Base-by-base conservation (phyloP, 2,113 vertebrate genomes). In the Grammomys dolichurus region DNA sequence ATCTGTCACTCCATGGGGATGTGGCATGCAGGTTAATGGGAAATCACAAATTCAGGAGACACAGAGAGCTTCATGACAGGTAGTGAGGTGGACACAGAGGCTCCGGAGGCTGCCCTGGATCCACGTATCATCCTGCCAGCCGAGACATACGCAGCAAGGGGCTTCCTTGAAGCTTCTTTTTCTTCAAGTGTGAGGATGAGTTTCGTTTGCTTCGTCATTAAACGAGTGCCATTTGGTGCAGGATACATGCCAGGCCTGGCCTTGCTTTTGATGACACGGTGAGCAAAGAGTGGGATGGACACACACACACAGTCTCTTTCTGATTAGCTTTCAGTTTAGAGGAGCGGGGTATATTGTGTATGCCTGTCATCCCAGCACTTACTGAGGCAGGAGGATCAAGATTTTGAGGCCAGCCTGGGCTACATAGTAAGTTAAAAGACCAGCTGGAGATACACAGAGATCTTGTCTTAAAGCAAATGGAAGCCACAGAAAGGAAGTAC, bases 21-120 rank as follows among this genome's bases (percentile, higher is more conserved):
- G 10, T 0, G 1, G 72, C 5, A 0, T 1, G 7, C 0, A 9
- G 60, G 69, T 36, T 7, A 12, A 17, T 40, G 54, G 4, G 11
- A 31, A 8, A 1, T 8, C 11, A 4, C 19, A 70, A 80, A 72
- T 43, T 60, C n/a, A 12, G 31, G 76, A 43, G 63, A 48, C 5
- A 24, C 24, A 33, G 65, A 92, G 54, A 77, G 67, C 20, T 10
- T 6, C 7, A 31, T 7, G 69, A 67, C 46, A 14, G 33, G 13
- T 31, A 11, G 5, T 31, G 48, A 54, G 82, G 82, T 6, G 0
- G 85, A 90, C 16, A 51, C 78, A n/a, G 46, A 46, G 84, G n/a
- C 70, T 54, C 1, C 17, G 51, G 48, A 91, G 31, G 51, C 2
- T 58, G 76, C 60, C 67, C 48, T 14, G 48, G 86, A 58, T 54